phyloP scores from a whole-genome alignment of 2,113 vertebrate genomes.

The Fulica atra region DNA sequence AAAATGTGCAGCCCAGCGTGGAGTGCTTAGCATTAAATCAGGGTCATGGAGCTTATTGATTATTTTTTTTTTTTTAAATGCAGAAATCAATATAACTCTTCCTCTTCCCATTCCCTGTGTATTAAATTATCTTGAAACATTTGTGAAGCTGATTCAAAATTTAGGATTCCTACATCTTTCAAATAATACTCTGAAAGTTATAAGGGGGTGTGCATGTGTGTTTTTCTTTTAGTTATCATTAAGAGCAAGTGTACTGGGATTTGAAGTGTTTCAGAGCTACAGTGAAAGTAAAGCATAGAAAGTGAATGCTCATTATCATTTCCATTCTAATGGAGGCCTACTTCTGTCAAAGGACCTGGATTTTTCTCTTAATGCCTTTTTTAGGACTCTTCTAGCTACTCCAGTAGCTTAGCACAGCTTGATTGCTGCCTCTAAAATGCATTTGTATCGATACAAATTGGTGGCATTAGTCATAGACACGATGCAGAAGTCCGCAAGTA shows the following conservation, averaged over 20 bases:
- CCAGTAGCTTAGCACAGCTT: not conserved
- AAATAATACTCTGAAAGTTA: not conserved
- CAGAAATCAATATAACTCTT: not conserved
- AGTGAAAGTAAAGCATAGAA: not conserved
- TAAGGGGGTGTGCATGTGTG: not conserved
- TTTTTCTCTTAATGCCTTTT: not conserved
- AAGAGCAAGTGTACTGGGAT: not conserved
- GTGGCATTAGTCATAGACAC: not conserved
- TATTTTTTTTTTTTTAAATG: not conserved
- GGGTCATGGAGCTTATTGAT: not conserved
- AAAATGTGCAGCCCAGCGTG: not conserved
- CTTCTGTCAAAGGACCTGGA: not conserved
- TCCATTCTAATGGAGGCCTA: not conserved
- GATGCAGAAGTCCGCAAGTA: not conserved
- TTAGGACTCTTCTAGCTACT: not conserved
- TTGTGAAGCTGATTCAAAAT: not conserved
- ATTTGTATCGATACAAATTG: not conserved
- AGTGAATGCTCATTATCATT: not conserved
- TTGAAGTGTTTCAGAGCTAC: not conserved
- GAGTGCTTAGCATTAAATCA: not conserved
- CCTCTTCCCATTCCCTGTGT: not conserved
- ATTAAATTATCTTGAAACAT: not conserved
- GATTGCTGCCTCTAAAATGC: not conserved
- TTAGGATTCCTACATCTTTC: not conserved
- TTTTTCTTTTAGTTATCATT: not conserved